Conservation (phyloP, 1,140 invertebrate genomes). For the Zaprionus inermis region DNA sequence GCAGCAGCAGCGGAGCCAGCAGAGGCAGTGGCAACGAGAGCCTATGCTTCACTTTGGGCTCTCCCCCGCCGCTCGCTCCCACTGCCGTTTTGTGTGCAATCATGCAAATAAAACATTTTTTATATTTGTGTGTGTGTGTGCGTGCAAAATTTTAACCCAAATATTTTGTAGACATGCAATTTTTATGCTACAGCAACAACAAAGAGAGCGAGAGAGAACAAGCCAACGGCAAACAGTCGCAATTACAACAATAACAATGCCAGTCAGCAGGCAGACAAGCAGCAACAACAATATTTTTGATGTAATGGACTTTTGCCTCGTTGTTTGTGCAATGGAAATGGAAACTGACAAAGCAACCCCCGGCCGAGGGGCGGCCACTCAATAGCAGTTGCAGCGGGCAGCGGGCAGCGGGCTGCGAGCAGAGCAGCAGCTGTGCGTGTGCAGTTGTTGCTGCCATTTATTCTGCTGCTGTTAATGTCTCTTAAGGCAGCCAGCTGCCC, state of each 20-base stretch:
- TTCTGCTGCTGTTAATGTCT: conserved; percentile 40
- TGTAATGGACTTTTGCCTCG: conserved; percentile 51
- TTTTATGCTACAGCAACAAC: conserved; percentile 59
- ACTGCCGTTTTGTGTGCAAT: conserved; percentile 59
- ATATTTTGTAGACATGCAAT: conserved; percentile 81
- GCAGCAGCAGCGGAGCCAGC: neutral
- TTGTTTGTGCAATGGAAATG: conserved; percentile 34
- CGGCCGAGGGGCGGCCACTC: conserved; percentile 27
- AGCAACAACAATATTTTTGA: conserved; percentile 44
- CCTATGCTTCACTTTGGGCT: conserved; percentile 5
- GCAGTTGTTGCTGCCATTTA: neutral
- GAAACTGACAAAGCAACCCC: conserved; percentile 26
- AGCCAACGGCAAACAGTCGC: conserved; percentile 39
- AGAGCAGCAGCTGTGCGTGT: conserved; percentile 60
- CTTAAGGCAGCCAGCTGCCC: conserved; percentile 52
- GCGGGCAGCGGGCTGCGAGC: neutral
- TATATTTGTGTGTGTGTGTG: conserved; percentile 46
- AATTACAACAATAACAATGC: conserved; percentile 58
- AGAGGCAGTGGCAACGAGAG: neutral
- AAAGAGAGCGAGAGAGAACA: neutral
- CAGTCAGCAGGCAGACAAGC: conserved; percentile 48
- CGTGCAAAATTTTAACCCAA: conserved; percentile 79
- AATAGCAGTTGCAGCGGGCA: conserved; percentile 29
- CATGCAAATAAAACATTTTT: conserved; percentile 78
- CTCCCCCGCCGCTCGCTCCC: neutral